phyloP scores from a whole-genome alignment of 2,888 invertebrate species.

The Tortricodes alternella region DNA sequence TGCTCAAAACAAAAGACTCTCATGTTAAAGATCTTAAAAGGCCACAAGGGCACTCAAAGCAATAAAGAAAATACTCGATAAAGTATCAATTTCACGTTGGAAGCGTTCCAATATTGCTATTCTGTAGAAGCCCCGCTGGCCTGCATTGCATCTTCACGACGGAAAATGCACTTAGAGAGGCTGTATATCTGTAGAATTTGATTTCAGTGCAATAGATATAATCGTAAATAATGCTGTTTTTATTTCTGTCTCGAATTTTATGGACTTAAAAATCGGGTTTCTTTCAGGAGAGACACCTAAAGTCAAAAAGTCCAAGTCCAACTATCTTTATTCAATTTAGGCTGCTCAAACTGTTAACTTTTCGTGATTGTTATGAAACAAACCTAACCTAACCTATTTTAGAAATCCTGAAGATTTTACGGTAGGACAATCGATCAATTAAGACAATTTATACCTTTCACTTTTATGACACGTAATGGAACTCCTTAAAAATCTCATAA shows the following conservation, averaged over 20 bases:
- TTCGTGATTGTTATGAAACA: no score
- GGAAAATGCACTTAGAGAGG: constrained; percentile 3
- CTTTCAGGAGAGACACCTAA: no score
- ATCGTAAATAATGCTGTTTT: not conserved
- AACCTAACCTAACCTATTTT: no score
- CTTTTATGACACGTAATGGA: no score
- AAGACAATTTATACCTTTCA: no score
- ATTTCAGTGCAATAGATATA: not conserved
- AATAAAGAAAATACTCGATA: constrained; percentile 30
- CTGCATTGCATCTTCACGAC: constrained; percentile 15
- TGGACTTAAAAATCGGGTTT: no score
- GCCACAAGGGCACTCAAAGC: constrained; percentile 11
- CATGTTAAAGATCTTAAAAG: constrained; percentile 3
- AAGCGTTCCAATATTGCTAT: constrained; percentile 28
- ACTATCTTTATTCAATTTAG: no score
- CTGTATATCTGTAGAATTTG: constrained; percentile 7
- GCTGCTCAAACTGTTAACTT: no score
- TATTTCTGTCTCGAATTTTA: not conserved
- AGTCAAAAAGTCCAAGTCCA: no score
- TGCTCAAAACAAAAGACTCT: constrained; percentile 15
- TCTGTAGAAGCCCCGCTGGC: constrained; percentile 8
- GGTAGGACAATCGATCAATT: no score
- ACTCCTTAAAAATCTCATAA: no score
- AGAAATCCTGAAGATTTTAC: no score
- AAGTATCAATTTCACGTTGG: constrained; percentile 31